These are phyloP conservation scores for Formica selysi DNA, from an alignment of 1,140 invertebrate genomes.

Conservation along the genomic window DNA sequence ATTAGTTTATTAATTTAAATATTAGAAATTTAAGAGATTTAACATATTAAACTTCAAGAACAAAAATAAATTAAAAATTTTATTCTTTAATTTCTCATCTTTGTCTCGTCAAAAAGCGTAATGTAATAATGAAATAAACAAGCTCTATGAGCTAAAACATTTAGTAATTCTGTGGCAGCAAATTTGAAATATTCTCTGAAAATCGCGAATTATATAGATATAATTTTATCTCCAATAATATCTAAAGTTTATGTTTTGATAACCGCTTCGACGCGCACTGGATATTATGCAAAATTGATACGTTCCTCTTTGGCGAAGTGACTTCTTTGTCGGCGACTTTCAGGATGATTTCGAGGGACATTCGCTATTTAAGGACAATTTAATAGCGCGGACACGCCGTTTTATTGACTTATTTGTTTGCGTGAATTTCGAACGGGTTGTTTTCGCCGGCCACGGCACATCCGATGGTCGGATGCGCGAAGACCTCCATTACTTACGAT, in stretches of 20 bases:
- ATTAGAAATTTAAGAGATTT: neutral
- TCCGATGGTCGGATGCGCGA: constrained; percentile 45
- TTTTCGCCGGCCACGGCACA: constrained; percentile 74
- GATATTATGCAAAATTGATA: constrained; percentile 47
- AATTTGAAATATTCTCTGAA: neutral
- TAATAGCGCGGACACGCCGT: constrained; percentile 76
- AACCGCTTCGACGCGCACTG: constrained; percentile 27
- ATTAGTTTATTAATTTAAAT: neutral
- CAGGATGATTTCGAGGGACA: constrained; percentile 5
- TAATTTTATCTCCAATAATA: neutral
- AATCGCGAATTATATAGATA: neutral
- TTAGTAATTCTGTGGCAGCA: neutral
- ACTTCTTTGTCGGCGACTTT: constrained; percentile 22
- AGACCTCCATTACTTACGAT: constrained; percentile 60
- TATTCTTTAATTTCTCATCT: neutral
- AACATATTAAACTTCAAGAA: neutral
- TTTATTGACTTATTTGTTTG: constrained; percentile 84
- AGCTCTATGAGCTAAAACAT: neutral
- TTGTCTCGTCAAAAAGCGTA: neutral
- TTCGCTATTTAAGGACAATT: constrained; percentile 72
- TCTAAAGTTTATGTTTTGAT: constrained; percentile 24
- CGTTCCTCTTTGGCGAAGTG: constrained; percentile 30
- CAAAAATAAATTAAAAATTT: neutral
- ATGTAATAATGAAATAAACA: neutral
- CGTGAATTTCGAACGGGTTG: constrained; percentile 77